Evolutionary conservation across 1,140 invertebrate species (phyloP).

Genomic region (Leptinotarsa lineolata): DNA sequence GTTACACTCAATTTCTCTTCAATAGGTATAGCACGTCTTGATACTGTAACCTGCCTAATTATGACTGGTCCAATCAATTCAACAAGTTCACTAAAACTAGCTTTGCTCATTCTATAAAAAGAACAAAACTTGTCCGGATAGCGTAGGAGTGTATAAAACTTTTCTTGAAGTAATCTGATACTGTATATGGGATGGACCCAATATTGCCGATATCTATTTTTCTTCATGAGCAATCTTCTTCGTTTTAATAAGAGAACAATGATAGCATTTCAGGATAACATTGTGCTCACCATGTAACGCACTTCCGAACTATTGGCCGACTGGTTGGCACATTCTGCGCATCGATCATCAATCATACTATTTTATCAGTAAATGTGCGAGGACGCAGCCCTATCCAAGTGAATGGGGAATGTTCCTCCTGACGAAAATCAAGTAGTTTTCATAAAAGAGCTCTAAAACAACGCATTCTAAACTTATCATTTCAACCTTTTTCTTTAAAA

Average conservation of each 20-base stretch:
- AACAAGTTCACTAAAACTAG: conserved; percentile 30
- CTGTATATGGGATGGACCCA: conserved; percentile 34
- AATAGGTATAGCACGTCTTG: conserved; percentile 24
- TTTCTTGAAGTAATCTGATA: conserved; percentile 27
- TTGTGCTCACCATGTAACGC: too few relatives aligned
- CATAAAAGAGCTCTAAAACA: too few relatives aligned
- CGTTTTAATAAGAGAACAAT: conserved; percentile 12
- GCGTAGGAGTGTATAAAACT: conserved; percentile 26
- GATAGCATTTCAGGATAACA: conserved; percentile 22
- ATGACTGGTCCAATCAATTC: conserved; percentile 30
- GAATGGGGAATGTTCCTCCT: too few relatives aligned
- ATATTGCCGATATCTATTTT: conserved; percentile 26
- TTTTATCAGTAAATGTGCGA: too few relatives aligned
- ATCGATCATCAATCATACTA: too few relatives aligned
- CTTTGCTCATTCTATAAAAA: conserved; percentile 32
- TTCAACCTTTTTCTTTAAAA: too few relatives aligned
- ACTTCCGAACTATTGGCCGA: too few relatives aligned
- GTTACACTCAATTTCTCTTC: conserved; percentile 30
- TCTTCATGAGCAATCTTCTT: conserved; percentile 16
- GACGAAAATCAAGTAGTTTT: too few relatives aligned
- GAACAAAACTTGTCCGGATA: conserved; percentile 26
- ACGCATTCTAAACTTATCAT: too few relatives aligned
- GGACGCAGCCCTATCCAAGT: too few relatives aligned
- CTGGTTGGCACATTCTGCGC: too few relatives aligned
- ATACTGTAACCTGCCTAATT: conserved; percentile 23